Evolutionary conservation across 2,888 invertebrate genomes (phyloP), one percentile per base, ranked within the genome.

Genomic region (Fissipunctia ypsillon): DNA sequence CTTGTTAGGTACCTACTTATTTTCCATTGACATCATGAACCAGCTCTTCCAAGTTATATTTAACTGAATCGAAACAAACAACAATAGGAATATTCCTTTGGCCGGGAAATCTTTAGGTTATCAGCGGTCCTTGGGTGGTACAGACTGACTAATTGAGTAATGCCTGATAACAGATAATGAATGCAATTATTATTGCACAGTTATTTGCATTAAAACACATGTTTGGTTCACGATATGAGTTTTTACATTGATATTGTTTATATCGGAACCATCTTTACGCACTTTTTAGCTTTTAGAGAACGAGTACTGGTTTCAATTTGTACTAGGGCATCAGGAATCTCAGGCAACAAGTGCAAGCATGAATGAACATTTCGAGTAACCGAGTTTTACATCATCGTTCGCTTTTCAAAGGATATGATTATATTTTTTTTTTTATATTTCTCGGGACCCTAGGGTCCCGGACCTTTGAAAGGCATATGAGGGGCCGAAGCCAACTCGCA

Each of bases 31-130:
- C 14, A 75, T 59, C 19, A 43, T 28, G 28, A 14, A 6, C 43
- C n/a, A 74, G 22, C 10, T 50, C 50, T 48, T 45, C 38, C 28
- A 78, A 76, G 31, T 28, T 80, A 70, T 83, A 79, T 80, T 64
- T 57, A 80, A 69, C 48, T 38, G 56, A 50, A 65, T 50, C 25
- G 65, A 71, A 71, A 81, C 66, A 73, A 66, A 64, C 64, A 85
- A 87, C 83, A 83, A 73, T 76, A 75, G 90, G 87, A 92, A 92
- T 91, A 91, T 93, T 93, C 91, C 93, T 88, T 64, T 88, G 91
- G 80, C 91, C 92, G 88, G 87, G 87, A 91, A 90, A 91, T 91
- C 91, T 88, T 78, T 57, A 85, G 91, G 92, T 92, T 92, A 92
- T 92, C 91, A 38, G 14, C 56, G 80, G 88, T 81, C 92, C 91